Percentiles rank a stretch among this genome's conserved stretches.
These are phyloP conservation scores for Synanceia verrucosa DNA, from an alignment of 2,797 vertebrate species.

Conservation along the genomic window DNA sequence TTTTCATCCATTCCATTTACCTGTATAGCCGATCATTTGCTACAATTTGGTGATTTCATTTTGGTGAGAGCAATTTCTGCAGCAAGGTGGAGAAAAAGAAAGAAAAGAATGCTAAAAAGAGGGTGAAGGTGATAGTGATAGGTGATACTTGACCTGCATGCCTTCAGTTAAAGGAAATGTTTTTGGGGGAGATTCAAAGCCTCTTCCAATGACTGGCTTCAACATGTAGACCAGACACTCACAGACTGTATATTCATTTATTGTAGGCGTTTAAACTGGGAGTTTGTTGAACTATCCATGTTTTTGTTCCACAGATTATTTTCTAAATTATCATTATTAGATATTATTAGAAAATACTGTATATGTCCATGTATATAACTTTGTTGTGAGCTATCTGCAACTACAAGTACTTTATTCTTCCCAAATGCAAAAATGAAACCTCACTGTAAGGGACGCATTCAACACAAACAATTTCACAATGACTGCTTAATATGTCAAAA, in stretches of 20 bases:
- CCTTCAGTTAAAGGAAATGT: conserved; percentile 40
- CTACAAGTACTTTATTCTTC: neutral
- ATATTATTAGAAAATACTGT: neutral
- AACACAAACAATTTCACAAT: neutral
- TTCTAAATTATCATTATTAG: neutral
- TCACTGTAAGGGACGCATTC: neutral
- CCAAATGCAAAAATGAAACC: neutral
- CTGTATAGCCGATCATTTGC: conserved; percentile 17
- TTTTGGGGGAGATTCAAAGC: conserved; percentile 30
- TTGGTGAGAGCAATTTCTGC: conserved; percentile 17
- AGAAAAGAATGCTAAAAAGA: neutral
- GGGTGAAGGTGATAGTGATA: conserved; percentile 21
- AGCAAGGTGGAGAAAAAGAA: conserved; percentile 5
- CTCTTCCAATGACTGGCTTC: conserved; percentile 33
- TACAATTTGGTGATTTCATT: conserved; percentile 32
- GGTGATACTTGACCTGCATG: conserved; percentile 19
- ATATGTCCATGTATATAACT: neutral
- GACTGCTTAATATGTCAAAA: too few relatives aligned
- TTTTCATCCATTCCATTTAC: conserved; percentile 41
- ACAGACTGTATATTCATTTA: conserved; percentile 20
- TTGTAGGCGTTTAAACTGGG: conserved; percentile 11
- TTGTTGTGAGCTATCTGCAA: neutral
- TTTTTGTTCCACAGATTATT: neutral
- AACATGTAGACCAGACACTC: conserved; percentile 28
- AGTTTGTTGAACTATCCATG: conserved; percentile 1